Conservation (phyloP, 2,888 invertebrate genomes). For the Nemurella pictetii region DNA sequence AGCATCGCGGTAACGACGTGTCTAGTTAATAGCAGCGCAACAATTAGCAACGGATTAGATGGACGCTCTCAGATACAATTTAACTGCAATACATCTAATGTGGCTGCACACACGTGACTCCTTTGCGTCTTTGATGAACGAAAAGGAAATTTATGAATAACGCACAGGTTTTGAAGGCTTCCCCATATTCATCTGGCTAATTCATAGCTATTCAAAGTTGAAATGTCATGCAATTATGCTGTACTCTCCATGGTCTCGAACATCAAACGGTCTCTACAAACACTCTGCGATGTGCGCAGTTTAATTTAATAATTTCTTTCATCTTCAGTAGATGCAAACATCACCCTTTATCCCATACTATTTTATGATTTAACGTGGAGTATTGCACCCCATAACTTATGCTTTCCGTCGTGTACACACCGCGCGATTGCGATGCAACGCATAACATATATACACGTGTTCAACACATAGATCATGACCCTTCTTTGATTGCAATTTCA, state of each 20-base stretch:
- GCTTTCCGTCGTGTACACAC: not conserved
- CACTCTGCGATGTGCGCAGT: not conserved
- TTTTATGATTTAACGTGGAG: not conserved
- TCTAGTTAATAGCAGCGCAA: not conserved
- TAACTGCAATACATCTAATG: not conserved
- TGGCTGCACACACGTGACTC: not conserved
- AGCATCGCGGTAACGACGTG: not conserved
- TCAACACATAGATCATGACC: slow-evolving; percentile 24
- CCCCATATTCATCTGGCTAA: not conserved
- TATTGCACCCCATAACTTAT: not conserved
- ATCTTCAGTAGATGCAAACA: not conserved
- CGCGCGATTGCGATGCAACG: not conserved
- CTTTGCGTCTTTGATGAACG: not conserved
- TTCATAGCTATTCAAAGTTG: not conserved
- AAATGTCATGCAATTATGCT: not conserved
- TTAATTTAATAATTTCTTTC: not conserved
- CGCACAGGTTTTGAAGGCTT: not conserved
- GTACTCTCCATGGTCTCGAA: not conserved
- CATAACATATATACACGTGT: not conserved
- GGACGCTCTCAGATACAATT: not conserved
- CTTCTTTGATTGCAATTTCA: slow-evolving; percentile 24
- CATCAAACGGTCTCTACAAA: not conserved
- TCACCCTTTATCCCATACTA: not conserved
- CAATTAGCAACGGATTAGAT: not conserved
- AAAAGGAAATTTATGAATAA: not conserved